Base-by-base conservation (phyloP, 2,113 vertebrate species). In the Jaculus jaculus region DNA sequence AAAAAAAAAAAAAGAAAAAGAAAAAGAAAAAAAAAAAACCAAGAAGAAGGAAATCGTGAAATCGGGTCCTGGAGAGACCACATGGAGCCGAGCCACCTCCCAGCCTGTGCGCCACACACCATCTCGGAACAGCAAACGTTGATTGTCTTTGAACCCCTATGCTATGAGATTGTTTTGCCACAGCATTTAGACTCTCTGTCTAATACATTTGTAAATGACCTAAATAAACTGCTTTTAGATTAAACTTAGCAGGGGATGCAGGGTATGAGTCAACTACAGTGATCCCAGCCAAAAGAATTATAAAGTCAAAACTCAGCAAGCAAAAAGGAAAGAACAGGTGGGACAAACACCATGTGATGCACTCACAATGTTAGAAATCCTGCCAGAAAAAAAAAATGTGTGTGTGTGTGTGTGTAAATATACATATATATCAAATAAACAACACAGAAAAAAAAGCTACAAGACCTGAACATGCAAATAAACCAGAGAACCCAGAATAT, bases 381-480 rank as follows among this genome's bases (percentile, higher is more conserved):
- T 75, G 79, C 58, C 51, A 69, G 73, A 92, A 88, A 94, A 79
- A 83, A 60, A 60, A 60, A 60, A 10, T 60, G 58, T 60, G 58
- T 60, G 58, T 60, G 58, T 17, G 58, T n/a, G n/a, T n/a, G n/a
- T n/a, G n/a, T n/a, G n/a, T n/a, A n/a, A n/a, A n/a, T n/a, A n/a
- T n/a, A 17, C 58, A 60, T 60, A 61, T 21, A 3, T n/a, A 39
- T 65, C 86, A 79, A 84, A 87, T 71, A 90, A 66, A 75, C 23
- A 82, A 82, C 18, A 87, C 17, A 74, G 84, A n/a, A 83, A 71
- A 96, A 89, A 83, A n/a, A 77, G 32, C 54, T 37, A 84, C 86
- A 87, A 68, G 47, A 94, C 66, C 65, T 75, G 9, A 18, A 79
- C 23, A 58, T 68, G 30, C 65, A 28, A 92, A 87, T 75, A 58